These are phyloP conservation scores for Borostomias antarcticus DNA, from an alignment of 2,797 vertebrate species.

Conservation along the genomic window DNA sequence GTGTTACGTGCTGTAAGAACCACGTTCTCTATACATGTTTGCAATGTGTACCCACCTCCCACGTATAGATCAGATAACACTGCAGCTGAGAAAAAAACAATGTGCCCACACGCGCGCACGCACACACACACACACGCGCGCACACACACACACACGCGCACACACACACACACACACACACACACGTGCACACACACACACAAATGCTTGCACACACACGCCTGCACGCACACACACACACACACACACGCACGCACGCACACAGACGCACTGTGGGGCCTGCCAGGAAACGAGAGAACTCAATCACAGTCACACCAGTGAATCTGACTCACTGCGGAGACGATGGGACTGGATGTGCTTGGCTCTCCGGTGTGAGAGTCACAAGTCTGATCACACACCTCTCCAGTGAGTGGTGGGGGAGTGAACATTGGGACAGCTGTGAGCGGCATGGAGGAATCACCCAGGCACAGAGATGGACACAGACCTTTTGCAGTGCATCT, in stretches of 20 bases:
- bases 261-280: too few relatives aligned
- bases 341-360: conserved; percentile 47
- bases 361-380: conserved; percentile 54
- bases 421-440: not conserved
- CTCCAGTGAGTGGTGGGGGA: too few relatives aligned
- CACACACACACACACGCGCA: not conserved
- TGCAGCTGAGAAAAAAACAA: conserved; percentile 50
- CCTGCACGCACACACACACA: not conserved
- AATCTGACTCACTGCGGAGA: conserved; percentile 45
- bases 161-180: conserved; percentile 2
- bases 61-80: conserved; percentile 22
- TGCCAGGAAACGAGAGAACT: not conserved
- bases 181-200: conserved; percentile 4
- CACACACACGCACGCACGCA: not conserved
- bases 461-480: conserved; percentile 22
- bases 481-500: conserved; percentile 96
- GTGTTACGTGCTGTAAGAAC: too few relatives aligned
- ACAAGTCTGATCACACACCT: conserved; percentile 44
- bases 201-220: too few relatives aligned
- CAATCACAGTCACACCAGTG: conserved; percentile 1
- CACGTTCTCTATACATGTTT: not conserved
- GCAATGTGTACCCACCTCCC: not conserved
- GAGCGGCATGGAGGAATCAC: not conserved
- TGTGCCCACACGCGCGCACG: not conserved
- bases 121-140: not conserved